Base-by-base conservation (phyloP, 1,140 invertebrate species). In the Oedothorax gibbosus region DNA sequence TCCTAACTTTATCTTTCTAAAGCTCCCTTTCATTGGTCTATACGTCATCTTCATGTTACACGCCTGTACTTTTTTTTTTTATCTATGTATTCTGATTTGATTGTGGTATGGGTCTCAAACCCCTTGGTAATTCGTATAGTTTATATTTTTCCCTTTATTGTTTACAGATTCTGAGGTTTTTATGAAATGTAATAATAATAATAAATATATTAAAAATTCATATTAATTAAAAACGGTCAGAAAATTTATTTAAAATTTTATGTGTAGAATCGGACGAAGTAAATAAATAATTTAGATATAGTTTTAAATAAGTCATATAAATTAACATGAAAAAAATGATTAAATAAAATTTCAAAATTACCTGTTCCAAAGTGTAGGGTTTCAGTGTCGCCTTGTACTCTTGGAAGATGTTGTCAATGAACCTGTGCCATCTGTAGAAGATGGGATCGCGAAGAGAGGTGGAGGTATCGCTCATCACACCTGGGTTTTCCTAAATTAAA, bases 361-460 rank as follows among this genome's bases (percentile, higher is more conserved):
- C 85, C 14, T 80, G 20, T 18, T 80, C 85, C 51, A 18, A 71
- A 20, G 69, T 64, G 57, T 86, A 86, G 20, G 64, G 69, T 14
- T 82, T 73, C 8, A 86, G 72, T 10, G 78, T 77, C 49, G 72
- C 53, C 35, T 86, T 86, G 72, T 86, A 86, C 35, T 86, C 54
- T 53, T 86, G 85, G 72, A 86, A 82, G 62, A 86, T 76, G 79
- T 86, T 77, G 56, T 86, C 78, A 21, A 86, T 62, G 15, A 86
- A 86, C 71, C 85, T 86, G 73, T 86, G 85, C 85, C 79, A 86
- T 9, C 73, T 75, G 73, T 86, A 82, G 72, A 86, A 86, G 15
- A 86, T 81, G 7, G 78, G 79, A 86, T 86, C 85, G 14, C 78
- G 53, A 14, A 86, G 64, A n/a, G 85, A 75, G 54, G 85, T 86